Conservation (phyloP, 2,113 vertebrate species). For the Numida meleagris region DNA sequence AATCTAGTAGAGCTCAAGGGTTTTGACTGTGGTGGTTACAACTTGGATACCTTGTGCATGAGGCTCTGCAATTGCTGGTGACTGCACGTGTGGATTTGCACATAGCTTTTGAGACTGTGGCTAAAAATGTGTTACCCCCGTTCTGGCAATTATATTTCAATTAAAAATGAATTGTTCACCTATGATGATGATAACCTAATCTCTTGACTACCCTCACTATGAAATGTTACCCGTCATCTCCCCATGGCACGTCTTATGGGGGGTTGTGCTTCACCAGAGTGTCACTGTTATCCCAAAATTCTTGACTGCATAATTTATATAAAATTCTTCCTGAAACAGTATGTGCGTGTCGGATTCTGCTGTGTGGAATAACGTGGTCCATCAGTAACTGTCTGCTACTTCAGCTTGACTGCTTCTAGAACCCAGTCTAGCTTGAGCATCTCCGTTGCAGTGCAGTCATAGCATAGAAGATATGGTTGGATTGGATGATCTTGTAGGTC, state of each 20-base stretch:
- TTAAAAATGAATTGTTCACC: background rate
- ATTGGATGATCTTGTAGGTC: too few relatives aligned
- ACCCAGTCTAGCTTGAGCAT: background rate
- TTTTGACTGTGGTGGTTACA: background rate
- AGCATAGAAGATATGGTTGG: too few relatives aligned
- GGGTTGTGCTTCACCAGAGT: background rate
- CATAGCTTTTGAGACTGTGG: background rate
- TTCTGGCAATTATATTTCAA: background rate
- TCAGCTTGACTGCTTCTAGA: background rate
- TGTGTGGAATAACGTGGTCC: background rate
- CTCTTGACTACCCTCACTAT: background rate
- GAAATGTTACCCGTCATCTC: background rate
- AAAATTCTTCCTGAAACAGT: background rate
- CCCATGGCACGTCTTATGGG: rapidly evolving
- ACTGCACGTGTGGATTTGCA: background rate
- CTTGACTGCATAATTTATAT: background rate
- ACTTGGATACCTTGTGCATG: background rate
- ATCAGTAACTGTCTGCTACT: background rate
- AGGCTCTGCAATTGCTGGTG: background rate
- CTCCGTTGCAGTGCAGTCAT: background rate
- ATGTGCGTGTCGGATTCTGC: rapidly evolving
- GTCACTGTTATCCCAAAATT: background rate
- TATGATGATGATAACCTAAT: background rate
- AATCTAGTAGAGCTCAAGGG: background rate
- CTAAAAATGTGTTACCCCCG: background rate